Evolutionary conservation across 2,888 invertebrate species (phyloP).

Genomic region (Diplazon laetatorius): DNA sequence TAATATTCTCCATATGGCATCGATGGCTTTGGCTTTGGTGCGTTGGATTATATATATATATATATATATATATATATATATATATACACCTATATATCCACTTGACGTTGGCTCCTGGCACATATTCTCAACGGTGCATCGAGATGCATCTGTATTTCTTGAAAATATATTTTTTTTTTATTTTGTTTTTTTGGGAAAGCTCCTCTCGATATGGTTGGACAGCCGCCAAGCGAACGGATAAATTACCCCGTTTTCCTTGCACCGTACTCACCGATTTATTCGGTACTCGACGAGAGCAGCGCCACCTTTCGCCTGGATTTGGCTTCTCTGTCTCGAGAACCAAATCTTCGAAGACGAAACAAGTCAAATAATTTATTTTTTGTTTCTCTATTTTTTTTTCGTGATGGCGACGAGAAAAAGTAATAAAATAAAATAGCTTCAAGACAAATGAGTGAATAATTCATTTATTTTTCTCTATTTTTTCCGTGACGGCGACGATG

Average conservation of each 20-base stretch:
- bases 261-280: conserved; percentile 56
- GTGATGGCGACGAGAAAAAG: too few relatives aligned
- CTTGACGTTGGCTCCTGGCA: background rate
- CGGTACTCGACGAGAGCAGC: conserved; percentile 35
- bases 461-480: too few relatives aligned
- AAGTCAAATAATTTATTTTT: too few relatives aligned
- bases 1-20: conserved; percentile 17
- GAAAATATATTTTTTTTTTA: too few relatives aligned
- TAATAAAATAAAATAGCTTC: too few relatives aligned
- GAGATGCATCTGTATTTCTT: conserved; percentile 39
- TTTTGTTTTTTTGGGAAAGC: conserved; percentile 59
- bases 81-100: too few relatives aligned
- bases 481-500: too few relatives aligned
- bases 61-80: too few relatives aligned
- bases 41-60: too few relatives aligned
- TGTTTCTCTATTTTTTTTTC: too few relatives aligned
- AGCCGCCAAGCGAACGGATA: conserved; percentile 63
- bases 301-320: background rate
- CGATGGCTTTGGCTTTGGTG: too few relatives aligned
- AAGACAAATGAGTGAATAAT: too few relatives aligned
- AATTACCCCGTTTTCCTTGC: conserved; percentile 49
- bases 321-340: conserved; percentile 7
- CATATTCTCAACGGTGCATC: conserved; percentile 3
- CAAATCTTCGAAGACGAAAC: conserved; percentile 8
- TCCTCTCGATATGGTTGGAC: conserved; percentile 63